Evolutionary conservation across 2,113 vertebrate species (phyloP), one percentile per base, ranked within the genome.

Genomic region (Epinephelus moara): DNA sequence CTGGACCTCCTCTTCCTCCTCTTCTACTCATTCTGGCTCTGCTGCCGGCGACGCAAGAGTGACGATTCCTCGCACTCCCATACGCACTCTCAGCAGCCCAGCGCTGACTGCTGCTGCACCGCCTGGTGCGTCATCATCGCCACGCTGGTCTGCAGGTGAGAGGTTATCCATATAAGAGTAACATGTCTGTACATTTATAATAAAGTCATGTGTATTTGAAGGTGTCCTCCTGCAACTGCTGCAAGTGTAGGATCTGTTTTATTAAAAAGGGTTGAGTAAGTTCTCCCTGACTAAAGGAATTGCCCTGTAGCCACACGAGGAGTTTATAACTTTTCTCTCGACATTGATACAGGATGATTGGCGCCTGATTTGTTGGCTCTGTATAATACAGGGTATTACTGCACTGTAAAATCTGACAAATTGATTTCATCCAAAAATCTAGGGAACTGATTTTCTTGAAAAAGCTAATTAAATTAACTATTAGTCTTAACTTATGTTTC

Each of bases 51-150:
- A 70, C 96, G 96, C 84, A 98, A 98, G 93, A 97, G 85, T 0
- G 96, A 96, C 5, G 97, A 93, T 0, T 87, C 93, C 12, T 91
- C 93, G 3, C 93, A 92, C 83, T 91, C 92, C 19, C 93, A 92
- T 53, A 67, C 90, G 1, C 92, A 92, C 85, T 84, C 89, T 42
- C 94, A 97, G 62, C 96, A 96, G 23, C 97, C 98, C 15, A 95
- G 92, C 0, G 96, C 98, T 0, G 97, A 99, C 94, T 99, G 98
- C 94, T 99, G 98, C 95, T 99, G 98, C 88, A 99, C 98, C 0
- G 98, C 98, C 14, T 99, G 98, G 98, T 99, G 98, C 0, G 98
- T 99, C 92, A 98, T 99, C 96, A 97, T 99, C 1, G 98, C 98
- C 68, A 99, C 98, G 3, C 94, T 99, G 0, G 97, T 99, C 47